Percentiles rank a stretch among this genome's conserved stretches.
Conservation (phyloP, 2,113 vertebrate species). For the Rana temporaria region DNA sequence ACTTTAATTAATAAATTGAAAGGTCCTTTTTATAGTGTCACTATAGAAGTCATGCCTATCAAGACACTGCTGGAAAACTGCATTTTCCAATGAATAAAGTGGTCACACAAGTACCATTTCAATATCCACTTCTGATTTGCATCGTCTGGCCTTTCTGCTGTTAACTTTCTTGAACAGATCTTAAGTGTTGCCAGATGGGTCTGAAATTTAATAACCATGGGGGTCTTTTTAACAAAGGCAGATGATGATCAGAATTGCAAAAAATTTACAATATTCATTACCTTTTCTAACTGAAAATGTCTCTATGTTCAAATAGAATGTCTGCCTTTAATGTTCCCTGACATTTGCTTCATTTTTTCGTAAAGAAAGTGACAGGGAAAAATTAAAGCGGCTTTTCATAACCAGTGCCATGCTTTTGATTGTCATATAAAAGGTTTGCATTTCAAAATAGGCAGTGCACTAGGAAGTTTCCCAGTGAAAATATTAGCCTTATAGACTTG, state of each 20-base stretch:
- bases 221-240: slow-evolving; percentile 38
- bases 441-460: slow-evolving; percentile 17
- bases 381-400: slow-evolving; percentile 37
- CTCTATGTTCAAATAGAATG: slow-evolving; percentile 49
- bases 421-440: slow-evolving; percentile 35
- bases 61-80: slow-evolving; percentile 3
- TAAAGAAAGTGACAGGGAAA: slow-evolving; percentile 26
- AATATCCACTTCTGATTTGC: background rate
- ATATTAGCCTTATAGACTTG: too few species aligned
- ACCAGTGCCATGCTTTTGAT: slow-evolving; percentile 7
- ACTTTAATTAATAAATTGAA: background rate
- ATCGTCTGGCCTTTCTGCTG: slow-evolving; percentile 1
- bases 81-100: slow-evolving; percentile 1
- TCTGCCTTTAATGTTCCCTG: slow-evolving; percentile 49
- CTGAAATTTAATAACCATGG: slow-evolving; percentile 42
- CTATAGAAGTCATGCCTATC: background rate
- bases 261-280: slow-evolving; percentile 50
- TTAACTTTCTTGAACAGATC: background rate
- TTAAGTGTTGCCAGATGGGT: slow-evolving; percentile 35
- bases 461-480: slow-evolving; percentile 2
- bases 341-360: slow-evolving; percentile 34
- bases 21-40: background rate
- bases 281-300: slow-evolving; percentile 30
- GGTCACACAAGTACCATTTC: background rate
- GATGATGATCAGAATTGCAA: slow-evolving; percentile 43